phyloP scores from a whole-genome alignment of 37 sponge, comb jelly and placozoan species.

The Cliona cf. orientalis region DNA sequence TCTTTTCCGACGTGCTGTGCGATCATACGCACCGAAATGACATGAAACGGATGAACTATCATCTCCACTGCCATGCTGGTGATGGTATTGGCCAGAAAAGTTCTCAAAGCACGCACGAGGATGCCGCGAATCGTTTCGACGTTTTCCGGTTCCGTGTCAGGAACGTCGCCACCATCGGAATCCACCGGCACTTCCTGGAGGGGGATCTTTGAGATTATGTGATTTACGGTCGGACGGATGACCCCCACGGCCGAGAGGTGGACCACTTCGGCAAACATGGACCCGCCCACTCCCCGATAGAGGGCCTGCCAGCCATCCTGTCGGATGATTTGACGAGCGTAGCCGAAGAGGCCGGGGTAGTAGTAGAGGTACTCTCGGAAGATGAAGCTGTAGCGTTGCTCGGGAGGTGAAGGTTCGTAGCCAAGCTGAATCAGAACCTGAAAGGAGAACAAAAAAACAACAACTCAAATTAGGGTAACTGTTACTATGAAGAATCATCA shows the following conservation, averaged over 20 bases:
- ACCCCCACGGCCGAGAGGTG: not conserved
- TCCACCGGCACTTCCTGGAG: conserved; percentile 8
- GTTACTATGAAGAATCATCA: too few species aligned
- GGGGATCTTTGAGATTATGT: conserved; percentile 10
- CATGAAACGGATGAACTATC: conserved; percentile 46
- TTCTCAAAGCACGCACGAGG: conserved; percentile 14
- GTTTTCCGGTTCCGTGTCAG: conserved; percentile 50
- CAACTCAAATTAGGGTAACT: not conserved
- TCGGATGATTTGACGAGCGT: conserved; percentile 15
- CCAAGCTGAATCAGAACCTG: conserved; percentile 57
- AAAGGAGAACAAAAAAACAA: too few species aligned
- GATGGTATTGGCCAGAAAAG: conserved; percentile 4
- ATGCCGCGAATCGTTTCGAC: conserved; percentile 25
- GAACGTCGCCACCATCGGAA: conserved; percentile 19
- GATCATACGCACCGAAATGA: conserved; percentile 45
- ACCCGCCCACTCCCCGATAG: conserved; percentile 39
- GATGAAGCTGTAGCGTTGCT: conserved; percentile 39
- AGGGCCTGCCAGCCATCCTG: conserved; percentile 59
- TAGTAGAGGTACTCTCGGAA: conserved; percentile 44
- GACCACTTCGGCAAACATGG: not conserved
- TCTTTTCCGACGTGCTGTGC: conserved; percentile 71
- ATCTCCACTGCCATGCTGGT: conserved; percentile 8
- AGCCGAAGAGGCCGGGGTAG: conserved; percentile 58
- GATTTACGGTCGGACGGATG: not conserved
- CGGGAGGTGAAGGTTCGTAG: conserved; percentile 46